Base-by-base conservation (phyloP, 2,888 invertebrate species). In the Drepanosiphum platanoidis region DNA sequence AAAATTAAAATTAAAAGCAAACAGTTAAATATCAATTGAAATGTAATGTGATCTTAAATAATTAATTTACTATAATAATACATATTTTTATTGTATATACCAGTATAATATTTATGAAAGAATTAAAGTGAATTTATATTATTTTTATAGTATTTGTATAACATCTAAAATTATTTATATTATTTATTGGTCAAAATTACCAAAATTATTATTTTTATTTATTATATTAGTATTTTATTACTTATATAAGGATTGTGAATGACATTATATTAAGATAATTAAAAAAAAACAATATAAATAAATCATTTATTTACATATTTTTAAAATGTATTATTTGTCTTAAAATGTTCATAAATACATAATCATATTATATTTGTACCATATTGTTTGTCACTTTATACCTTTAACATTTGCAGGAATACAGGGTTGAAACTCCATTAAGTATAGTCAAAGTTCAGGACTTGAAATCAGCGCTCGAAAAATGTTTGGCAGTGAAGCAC, bases 131-230 rank as follows among this genome's bases (percentile, higher is more conserved):
- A 71, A 81, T 58, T 39, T 15, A 36, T 58, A 58, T 58, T 58
- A 83, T 68, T 46, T 66, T 4, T 68, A 84, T 4, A 58, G 52
- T 68, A 58, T 75, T 66, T 68, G 15, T 77, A n/a, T 68, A 36
- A 66, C 27, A 11, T 36, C 39, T 68, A 22, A 64, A 75, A 46
- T 34, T 75, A 83, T 72, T 82, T 72, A 61, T 61, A 30, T 46
- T 32, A 61, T 77, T 36, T 75, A 84, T 84, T 84, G 68, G 84
- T 77, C 39, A 39, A 1, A 7, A 84, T 84, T 84, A 77, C 75
- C 68, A 22, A 70, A 70, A 58, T 58, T 66, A 74, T 71, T 72
- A 66, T 66, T 74, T 74, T 75, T 83, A 58, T 77, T 68, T 84
- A 77, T 70, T 68, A 84, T 84, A 75, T 70, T 75, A 32, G 11